These are phyloP conservation scores for Epirrhoe tristata DNA, from an alignment of 2,888 invertebrate genomes.

Conservation along the genomic window DNA sequence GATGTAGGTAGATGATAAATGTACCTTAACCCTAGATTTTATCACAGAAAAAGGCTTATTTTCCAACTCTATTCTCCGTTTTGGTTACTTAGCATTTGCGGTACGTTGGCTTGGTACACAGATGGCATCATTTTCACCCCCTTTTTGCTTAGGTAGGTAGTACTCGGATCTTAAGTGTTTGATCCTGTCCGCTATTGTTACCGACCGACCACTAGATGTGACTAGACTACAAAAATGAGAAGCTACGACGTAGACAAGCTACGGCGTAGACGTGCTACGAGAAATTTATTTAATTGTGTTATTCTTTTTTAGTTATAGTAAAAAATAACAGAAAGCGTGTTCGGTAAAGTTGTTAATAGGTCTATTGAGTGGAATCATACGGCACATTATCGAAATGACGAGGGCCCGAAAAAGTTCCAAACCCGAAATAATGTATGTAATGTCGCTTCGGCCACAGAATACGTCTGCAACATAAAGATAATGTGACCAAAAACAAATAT, in stretches of 20 bases:
- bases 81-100: conserved; percentile 21
- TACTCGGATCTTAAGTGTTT: not conserved
- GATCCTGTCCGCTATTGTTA: not conserved
- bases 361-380: too few species aligned
- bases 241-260: conserved; percentile 17
- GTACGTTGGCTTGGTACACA: not conserved
- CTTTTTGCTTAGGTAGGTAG: not conserved
- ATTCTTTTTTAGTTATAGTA: too few species aligned
- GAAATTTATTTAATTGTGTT: not conserved
- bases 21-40: conserved; percentile 30
- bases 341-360: too few species aligned
- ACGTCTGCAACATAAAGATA: conserved; percentile 41
- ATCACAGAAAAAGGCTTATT: conserved; percentile 25
- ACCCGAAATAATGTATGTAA: conserved; percentile 17
- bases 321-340: too few species aligned
- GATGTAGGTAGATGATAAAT: conserved; percentile 38
- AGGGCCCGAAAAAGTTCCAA: conserved; percentile 10
- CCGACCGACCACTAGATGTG: conserved; percentile 8
- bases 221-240: conserved; percentile 1
- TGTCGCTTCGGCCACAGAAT: conserved; percentile 15
- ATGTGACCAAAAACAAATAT: conserved; percentile 52
- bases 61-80: conserved; percentile 5
- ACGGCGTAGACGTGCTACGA: conserved; percentile 26
- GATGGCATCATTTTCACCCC: not conserved
- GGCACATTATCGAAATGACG: not conserved